phyloP scores from a whole-genome alignment of 1,140 invertebrate species.

The Batillaria attramentaria region DNA sequence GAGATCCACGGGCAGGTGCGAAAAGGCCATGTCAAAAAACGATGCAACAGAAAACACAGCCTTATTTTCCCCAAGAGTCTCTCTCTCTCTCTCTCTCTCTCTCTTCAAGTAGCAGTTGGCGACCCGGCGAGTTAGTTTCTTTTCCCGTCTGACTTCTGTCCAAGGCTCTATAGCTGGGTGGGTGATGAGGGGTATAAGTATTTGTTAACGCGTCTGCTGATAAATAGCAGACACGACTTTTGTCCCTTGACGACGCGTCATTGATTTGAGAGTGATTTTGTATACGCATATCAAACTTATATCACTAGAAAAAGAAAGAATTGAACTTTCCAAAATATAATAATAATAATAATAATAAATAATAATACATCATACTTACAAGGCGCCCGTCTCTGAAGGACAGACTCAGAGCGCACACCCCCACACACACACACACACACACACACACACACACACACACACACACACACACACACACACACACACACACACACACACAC shows the following conservation, averaged over 20 bases:
- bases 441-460: conserved; percentile 3
- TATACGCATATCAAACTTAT: too few species aligned
- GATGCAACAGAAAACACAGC: not conserved
- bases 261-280: not conserved
- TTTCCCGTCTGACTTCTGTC: too few species aligned
- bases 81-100: too few species aligned
- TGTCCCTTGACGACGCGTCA: not conserved
- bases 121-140: too few species aligned
- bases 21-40: not conserved
- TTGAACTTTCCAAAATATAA: not conserved
- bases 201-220: too few species aligned
- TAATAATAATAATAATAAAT: not conserved
- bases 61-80: not conserved
- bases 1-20: not conserved
- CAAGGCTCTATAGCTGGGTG: too few species aligned
- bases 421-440: not conserved
- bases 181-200: too few species aligned
- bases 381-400: not conserved
- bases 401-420: not conserved
- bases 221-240: too few species aligned
- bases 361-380: not conserved
- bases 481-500: conserved; percentile 24
- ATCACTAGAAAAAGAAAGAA: too few species aligned
- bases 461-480: conserved; percentile 8
- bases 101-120: too few species aligned